phyloP scores from a whole-genome alignment of 2,113 vertebrate species.

The Osmerus eperlanus region DNA sequence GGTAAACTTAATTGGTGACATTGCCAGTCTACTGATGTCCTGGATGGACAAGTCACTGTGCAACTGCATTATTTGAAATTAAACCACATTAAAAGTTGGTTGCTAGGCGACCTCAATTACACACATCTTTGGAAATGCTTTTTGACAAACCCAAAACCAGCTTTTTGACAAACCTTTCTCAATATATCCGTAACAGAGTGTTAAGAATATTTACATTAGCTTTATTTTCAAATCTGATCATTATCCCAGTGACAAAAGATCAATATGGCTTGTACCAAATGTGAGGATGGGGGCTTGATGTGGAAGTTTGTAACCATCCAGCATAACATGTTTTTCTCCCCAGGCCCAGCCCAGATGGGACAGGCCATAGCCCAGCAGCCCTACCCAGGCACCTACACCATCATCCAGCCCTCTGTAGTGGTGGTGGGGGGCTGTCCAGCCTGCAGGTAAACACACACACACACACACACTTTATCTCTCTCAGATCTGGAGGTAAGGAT shows the following conservation, averaged over 20 bases:
- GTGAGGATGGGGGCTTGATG: no score
- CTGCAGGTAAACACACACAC: conserved; percentile 80
- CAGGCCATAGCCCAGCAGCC: conserved; percentile 72
- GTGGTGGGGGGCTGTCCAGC: conserved; percentile 96
- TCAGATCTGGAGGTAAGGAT: not conserved
- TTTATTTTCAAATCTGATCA: no score
- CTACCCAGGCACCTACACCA: conserved; percentile 79
- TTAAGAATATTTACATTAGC: no score
- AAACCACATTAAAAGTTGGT: no score
- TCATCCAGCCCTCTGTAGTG: conserved; percentile 92
- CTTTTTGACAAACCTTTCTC: not conserved
- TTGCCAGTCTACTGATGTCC: no score
- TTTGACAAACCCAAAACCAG: not conserved
- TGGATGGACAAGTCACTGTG: no score
- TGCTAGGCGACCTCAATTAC: not conserved
- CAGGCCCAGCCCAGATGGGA: conserved; percentile 44
- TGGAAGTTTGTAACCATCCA: no score
- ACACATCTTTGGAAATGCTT: not conserved
- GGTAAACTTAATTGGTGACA: no score
- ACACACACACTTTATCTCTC: not conserved
- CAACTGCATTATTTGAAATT: no score
- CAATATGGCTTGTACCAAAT: no score
- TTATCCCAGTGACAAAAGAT: no score
- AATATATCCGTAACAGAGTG: not conserved
- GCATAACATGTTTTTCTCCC: conserved; percentile 19